Conservation (phyloP, 2,888 invertebrate genomes). For the Cremastobaeus sp. region DNA sequence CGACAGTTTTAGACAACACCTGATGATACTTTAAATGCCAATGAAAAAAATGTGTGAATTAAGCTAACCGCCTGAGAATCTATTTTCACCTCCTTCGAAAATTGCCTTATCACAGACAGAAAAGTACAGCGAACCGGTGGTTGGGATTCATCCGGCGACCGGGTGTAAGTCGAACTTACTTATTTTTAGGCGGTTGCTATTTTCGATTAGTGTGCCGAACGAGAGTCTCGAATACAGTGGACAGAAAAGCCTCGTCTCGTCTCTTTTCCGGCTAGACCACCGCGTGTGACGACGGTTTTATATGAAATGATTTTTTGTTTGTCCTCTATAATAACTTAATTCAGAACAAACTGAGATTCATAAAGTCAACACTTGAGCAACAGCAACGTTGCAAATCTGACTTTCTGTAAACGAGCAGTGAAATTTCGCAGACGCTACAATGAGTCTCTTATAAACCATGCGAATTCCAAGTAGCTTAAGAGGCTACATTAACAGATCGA, state of each 20-base stretch:
- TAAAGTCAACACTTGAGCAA: no score
- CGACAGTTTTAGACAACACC: no score
- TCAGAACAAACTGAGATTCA: no score
- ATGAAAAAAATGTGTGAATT: no score
- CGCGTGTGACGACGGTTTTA: no score
- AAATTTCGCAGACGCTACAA: no score
- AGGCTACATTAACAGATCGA: conserved; percentile 13
- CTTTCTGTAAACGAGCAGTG: no score
- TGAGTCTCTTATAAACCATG: conserved; percentile 14
- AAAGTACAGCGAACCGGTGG: conserved; percentile 50
- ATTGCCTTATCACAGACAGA: conserved; percentile 37
- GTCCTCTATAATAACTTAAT: no score
- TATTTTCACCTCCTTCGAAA: conserved; percentile 41
- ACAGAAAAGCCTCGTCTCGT: conserved; percentile 64
- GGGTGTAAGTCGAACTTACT: conserved; percentile 64
- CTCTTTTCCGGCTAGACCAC: conserved; percentile 63
- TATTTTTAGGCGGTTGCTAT: conserved; percentile 72
- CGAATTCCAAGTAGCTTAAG: conserved; percentile 10
- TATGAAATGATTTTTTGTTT: no score
- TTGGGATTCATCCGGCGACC: conserved; percentile 58
- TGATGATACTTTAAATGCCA: no score
- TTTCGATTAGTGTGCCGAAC: conserved; percentile 70
- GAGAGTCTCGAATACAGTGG: conserved; percentile 65
- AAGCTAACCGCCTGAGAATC: no score
- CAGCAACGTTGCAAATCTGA: no score